These are phyloP conservation scores for Sebastes fasciatus DNA, from an alignment of 2,113 vertebrate genomes.

Conservation along the genomic window DNA sequence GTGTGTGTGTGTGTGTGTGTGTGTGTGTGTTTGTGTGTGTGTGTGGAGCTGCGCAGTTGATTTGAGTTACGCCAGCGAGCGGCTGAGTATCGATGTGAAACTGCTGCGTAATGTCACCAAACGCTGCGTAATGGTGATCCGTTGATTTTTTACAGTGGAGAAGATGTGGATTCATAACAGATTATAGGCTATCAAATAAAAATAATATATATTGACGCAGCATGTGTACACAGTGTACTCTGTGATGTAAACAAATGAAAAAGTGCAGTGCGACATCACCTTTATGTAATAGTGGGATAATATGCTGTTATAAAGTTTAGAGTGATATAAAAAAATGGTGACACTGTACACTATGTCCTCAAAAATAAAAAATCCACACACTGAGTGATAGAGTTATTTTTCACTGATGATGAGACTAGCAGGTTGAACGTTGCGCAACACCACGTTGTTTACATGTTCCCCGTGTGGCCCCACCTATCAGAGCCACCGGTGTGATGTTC, in stretches of 20 bases:
- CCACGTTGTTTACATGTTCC: slow-evolving; percentile 81
- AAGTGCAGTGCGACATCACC: neutral
- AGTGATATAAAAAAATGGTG: neutral
- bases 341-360: too few species aligned
- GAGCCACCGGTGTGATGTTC: slow-evolving; percentile 67
- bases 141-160: neutral
- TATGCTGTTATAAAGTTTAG: neutral
- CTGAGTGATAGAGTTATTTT: neutral
- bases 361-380: neutral
- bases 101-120: slow-evolving; percentile 65
- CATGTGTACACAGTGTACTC: neutral
- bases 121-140: slow-evolving; percentile 41
- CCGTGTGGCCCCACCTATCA: slow-evolving; percentile 78
- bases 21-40: too few species aligned
- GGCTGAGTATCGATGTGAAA: slow-evolving; percentile 32
- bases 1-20: too few species aligned
- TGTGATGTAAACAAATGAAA: neutral
- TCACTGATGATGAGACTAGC: neutral
- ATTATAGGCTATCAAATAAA: too few species aligned
- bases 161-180: neutral
- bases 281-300: neutral
- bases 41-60: slow-evolving; percentile 76
- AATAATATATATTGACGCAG: neutral
- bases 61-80: slow-evolving; percentile 49
- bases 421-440: slow-evolving; percentile 76